phyloP scores from a whole-genome alignment of 2,797 vertebrate genomes.

The Mormyrops boulengeri region DNA sequence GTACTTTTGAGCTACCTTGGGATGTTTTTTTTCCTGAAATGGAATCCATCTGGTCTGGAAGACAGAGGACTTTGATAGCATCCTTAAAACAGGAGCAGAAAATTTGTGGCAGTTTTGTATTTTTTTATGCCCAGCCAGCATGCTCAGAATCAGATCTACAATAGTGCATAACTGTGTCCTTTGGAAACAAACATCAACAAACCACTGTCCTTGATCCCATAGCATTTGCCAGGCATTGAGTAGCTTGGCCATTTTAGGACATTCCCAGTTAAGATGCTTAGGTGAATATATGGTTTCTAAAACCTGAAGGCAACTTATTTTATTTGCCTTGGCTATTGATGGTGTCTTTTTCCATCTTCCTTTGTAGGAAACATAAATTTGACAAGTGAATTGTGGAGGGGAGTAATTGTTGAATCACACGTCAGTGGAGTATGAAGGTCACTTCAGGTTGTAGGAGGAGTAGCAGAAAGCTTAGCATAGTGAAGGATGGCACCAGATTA shows the following conservation, averaged over 20 bases:
- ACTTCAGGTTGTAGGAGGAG: background rate
- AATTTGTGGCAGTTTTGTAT: background rate
- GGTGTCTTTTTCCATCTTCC: background rate
- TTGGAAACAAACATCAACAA: background rate
- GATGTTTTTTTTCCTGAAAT: background rate
- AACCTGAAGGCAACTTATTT: background rate
- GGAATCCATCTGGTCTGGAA: background rate
- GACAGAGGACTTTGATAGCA: background rate
- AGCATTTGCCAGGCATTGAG: background rate
- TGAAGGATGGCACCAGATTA: background rate
- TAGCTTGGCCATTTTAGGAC: background rate
- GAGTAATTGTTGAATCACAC: background rate
- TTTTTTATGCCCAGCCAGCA: background rate
- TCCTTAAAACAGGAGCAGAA: background rate
- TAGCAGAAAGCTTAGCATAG: background rate
- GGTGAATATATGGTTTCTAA: background rate
- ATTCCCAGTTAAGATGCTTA: background rate
- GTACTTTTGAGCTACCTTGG: background rate
- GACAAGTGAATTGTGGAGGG: background rate
- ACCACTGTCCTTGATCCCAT: background rate
- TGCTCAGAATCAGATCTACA: background rate
- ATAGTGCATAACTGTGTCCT: background rate
- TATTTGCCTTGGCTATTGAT: background rate
- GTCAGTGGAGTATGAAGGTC: background rate
- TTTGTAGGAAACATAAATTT: background rate